Percentiles rank a stretch among this genome's conserved stretches.
Evolutionary conservation across 1,140 invertebrate species (phyloP).

Genomic region (Asbolus verrucosus): DNA sequence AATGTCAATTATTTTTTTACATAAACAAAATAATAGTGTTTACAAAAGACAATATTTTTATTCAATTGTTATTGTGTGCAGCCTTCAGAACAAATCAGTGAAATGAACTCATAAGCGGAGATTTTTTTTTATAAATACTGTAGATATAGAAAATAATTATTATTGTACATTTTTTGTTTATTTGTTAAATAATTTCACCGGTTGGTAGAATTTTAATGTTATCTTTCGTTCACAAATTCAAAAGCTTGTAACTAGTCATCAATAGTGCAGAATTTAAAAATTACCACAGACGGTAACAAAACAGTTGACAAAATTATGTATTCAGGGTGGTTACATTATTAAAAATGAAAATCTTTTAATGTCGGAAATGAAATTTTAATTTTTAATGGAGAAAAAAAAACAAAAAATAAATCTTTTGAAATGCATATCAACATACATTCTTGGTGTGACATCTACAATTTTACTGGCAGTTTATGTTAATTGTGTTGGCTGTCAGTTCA

Average conservation of each 20-base stretch:
- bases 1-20: conserved; percentile 48
- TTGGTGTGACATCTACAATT: too few species aligned
- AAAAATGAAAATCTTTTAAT: conserved; percentile 6
- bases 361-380: too few species aligned
- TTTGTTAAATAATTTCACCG: conserved; percentile 17
- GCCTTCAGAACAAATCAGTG: neutral
- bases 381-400: too few species aligned
- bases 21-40: conserved; percentile 42
- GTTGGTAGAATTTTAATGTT: neutral
- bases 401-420: too few species aligned
- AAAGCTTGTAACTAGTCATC: conserved; percentile 23
- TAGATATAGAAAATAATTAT: conserved; percentile 46
- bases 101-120: conserved; percentile 6
- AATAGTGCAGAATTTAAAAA: conserved; percentile 15
- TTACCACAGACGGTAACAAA: conserved; percentile 1
- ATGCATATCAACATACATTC: too few species aligned
- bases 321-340: neutral
- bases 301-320: neutral
- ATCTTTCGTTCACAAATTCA: neutral
- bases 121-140: conserved; percentile 32
- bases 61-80: conserved; percentile 28
- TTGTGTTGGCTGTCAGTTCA: too few species aligned
- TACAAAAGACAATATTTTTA: conserved; percentile 49
- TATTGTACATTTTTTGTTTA: conserved; percentile 40
- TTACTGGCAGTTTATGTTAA: too few species aligned